A percentile compares a stretch with the other conserved stretches of the same genome.
Conservation (phyloP, 2,113 vertebrate genomes). For the Scatophagus argus region DNA sequence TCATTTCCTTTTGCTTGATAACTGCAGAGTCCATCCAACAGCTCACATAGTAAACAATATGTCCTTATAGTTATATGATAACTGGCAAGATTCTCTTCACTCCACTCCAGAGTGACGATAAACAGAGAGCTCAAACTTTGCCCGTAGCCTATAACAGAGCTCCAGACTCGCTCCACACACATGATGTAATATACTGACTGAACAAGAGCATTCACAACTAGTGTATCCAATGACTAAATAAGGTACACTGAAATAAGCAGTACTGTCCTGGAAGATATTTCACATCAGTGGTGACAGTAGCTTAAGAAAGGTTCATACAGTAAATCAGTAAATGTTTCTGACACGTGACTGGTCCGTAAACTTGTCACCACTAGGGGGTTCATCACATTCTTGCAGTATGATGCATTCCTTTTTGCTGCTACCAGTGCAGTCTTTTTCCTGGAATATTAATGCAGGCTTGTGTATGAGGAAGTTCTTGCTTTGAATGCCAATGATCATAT, state of each 20-base stretch:
- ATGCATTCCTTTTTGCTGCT: conserved; percentile 40
- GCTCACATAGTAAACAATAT: conserved; percentile 73
- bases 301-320: conserved; percentile 27
- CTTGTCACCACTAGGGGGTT: conserved; percentile 34
- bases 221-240: conserved; percentile 29
- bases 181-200: conserved; percentile 27
- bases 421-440: conserved; percentile 39
- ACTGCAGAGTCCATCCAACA: conserved; percentile 42
- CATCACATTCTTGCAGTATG: conserved; percentile 44
- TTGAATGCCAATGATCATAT: conserved; percentile 40
- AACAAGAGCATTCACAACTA: conserved; percentile 36
- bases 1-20: conserved; percentile 42
- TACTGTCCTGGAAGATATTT: conserved; percentile 50
- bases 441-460: conserved; percentile 23
- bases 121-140: conserved; percentile 46
- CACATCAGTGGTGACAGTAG: conserved; percentile 33
- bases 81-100: conserved; percentile 69
- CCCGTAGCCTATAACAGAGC: conserved; percentile 34
- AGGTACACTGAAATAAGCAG: conserved; percentile 28
- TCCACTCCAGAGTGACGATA: conserved; percentile 57
- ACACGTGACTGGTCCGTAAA: conserved; percentile 15
- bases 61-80: conserved; percentile 81
- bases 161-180: conserved; percentile 52
- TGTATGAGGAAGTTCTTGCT: conserved; percentile 46
- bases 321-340: conserved; percentile 27